Conservation (phyloP, 2,797 vertebrate genomes). For the Rhodeus uyekii region DNA sequence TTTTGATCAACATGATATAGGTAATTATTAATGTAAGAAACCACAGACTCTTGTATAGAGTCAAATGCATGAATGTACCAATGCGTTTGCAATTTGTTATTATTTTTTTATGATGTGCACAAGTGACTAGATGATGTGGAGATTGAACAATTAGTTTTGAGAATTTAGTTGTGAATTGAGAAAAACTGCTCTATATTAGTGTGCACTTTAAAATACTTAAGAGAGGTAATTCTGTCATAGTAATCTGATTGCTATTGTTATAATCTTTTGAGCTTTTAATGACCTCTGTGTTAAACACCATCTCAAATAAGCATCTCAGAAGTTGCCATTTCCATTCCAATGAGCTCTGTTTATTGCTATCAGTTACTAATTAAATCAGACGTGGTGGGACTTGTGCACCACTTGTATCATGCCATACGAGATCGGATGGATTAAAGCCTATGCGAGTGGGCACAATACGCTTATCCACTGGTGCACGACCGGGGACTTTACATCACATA, state of each 20-base stretch:
- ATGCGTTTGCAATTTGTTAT: no score
- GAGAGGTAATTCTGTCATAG: not conserved
- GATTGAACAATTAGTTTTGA: no score
- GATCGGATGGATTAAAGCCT: conserved; percentile 23
- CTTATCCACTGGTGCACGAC: conserved; percentile 32
- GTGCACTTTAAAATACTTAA: not conserved
- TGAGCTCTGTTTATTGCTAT: conserved; percentile 44
- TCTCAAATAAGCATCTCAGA: conserved; percentile 39
- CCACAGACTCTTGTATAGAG: no score
- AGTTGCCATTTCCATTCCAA: conserved; percentile 31
- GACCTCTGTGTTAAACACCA: conserved; percentile 38
- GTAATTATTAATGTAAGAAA: no score
- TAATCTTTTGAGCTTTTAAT: conserved; percentile 32
- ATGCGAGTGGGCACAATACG: conserved; percentile 32
- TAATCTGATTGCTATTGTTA: conserved; percentile 10
- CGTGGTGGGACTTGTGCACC: conserved; percentile 9
- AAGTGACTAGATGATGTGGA: no score
- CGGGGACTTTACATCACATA: conserved; percentile 36
- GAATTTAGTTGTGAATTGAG: no score
- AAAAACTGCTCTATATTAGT: no score
- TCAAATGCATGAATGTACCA: no score
- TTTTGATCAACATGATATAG: no score
- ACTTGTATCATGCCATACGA: not conserved
- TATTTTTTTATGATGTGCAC: no score
- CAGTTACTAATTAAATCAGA: conserved; percentile 46